Base-by-base conservation (phyloP, 2,113 vertebrate species). In the Candoia aspera region DNA sequence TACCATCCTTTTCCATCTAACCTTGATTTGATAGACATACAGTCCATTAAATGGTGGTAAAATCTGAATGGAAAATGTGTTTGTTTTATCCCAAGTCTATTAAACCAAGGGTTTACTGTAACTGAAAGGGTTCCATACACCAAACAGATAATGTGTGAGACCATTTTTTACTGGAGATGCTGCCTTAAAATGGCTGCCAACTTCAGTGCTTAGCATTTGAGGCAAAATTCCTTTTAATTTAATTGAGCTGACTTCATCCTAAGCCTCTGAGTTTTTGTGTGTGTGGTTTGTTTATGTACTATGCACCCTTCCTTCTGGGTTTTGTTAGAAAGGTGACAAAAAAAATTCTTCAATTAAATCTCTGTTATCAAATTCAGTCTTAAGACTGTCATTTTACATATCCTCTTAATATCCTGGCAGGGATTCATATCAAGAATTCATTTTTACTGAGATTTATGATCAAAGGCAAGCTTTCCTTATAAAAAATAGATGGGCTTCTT, bases 351-450 rank as follows among this genome's bases (percentile, higher is more conserved):
- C 49, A 23, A 89, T 62, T 85, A 89, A 85, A 89, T 85, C 73
- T 62, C 58, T 62, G 58, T 89, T 64, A 46, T 15, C 29, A 5
- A 84, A 54, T 62, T 85, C 46, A 54, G n/a, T 21, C 23, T 58
- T 62, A 33, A 92, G 49, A 84, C 33, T 58, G 60, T 58, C 83
- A 46, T 86, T 68, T 86, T 60, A 86, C 21, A 8, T 86, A 53
- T 86, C 88, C 59, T 90, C 59, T 85, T 86, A 92, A 92, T 90
- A 86, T 86, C 49, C 17, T 88, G 62, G 62, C 85, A 86, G 49
- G 37, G 88, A 86, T 86, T 85, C 33, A 58, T 58, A 53, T 90
- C 92, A 86, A 49, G 79, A 55, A 85, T 92, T 85, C n/a, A 10
- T 60, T 92, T 84, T 84, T 8, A 33, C 68, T 37, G 57, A 89